Base-by-base conservation (phyloP, 2,888 invertebrate species). In the Sclerodermus sp. region DNA sequence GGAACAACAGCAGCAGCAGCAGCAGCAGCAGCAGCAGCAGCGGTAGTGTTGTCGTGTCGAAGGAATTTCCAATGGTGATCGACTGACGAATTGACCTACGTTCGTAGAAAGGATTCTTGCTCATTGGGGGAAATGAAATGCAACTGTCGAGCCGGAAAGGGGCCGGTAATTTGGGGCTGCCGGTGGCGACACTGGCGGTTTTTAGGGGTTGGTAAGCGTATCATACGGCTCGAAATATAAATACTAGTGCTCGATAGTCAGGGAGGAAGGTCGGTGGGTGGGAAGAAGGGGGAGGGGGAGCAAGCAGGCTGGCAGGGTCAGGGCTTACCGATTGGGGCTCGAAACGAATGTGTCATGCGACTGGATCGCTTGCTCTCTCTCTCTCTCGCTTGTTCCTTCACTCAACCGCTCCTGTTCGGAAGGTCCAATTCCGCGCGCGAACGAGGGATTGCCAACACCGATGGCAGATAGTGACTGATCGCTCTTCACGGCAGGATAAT, bases 381-480 rank as follows among this genome's bases (percentile, higher is more conserved):
- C 8, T 23, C 23, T 5, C 23, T 23, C 23, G 23, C n/a, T n/a
- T n/a, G n/a, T n/a, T n/a, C n/a, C n/a, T n/a, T n/a, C n/a, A n/a
- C n/a, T n/a, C n/a, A n/a, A n/a, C n/a, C n/a, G 12, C 41, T 50
- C 51, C 47, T 48, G 51, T 50, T 52, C 51, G 50, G 49, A 55
- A 54, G 57, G 53, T 45, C 39, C 53, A 43, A 53, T 55, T 56
- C 48, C 47, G 42, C 31, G 39, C 42, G 23, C 23, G 23, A 23
- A 41, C 53, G 57, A 51, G 55, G 51, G 50, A 61, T 67, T 59
- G 58, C 54, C 60, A 53, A 51, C 47, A 43, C 43, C 57, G 47
- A 51, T 60, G 62, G 51, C 62, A 50, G 54, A 60, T 64, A 57
- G 58, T 63, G 67, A 67, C 59, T 61, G 67, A 70, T 71, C 68